A percentile compares a stretch with the other conserved stretches of the same genome.
Conservation (phyloP, 2,888 invertebrate species). For the Ditula angustiorana region DNA sequence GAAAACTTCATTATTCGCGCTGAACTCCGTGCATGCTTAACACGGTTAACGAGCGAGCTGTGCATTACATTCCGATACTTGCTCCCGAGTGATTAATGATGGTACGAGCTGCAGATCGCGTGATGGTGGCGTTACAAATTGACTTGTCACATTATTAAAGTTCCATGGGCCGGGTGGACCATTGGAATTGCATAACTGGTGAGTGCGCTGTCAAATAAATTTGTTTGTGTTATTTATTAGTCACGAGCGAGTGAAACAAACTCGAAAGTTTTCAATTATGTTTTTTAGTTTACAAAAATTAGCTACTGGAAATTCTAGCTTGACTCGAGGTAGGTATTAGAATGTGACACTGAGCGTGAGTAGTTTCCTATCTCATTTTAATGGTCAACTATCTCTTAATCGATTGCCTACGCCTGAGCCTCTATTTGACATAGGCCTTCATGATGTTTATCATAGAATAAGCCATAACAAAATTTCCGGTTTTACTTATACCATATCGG, state of each 20-base stretch:
- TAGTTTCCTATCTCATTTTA: too few species aligned
- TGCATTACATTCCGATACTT: constrained; percentile 57
- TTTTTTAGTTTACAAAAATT: too few species aligned
- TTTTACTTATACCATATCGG: too few species aligned
- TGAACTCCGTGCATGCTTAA: constrained; percentile 29
- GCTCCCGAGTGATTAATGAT: constrained; percentile 56
- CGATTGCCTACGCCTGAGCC: too few species aligned
- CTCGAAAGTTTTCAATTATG: not conserved
- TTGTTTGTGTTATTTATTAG: not conserved
- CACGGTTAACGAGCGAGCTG: constrained; percentile 45
- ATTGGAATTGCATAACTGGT: not conserved
- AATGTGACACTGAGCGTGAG: too few species aligned
- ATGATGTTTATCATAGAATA: too few species aligned
- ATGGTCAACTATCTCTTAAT: too few species aligned
- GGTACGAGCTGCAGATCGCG: constrained; percentile 2
- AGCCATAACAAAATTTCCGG: too few species aligned
- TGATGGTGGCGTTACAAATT: constrained; percentile 25
- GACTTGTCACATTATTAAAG: constrained; percentile 13
- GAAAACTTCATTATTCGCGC: not conserved
- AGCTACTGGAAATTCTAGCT: too few species aligned
- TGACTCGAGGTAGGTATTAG: too few species aligned
- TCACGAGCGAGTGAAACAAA: not conserved
- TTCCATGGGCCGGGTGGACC: not conserved
- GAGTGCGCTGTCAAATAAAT: not conserved
- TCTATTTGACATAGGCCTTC: too few species aligned